A percentile compares a stretch with the other conserved stretches of the same genome.
phyloP scores from a whole-genome alignment of 2,888 invertebrate genomes.

The Atrina japonica region DNA sequence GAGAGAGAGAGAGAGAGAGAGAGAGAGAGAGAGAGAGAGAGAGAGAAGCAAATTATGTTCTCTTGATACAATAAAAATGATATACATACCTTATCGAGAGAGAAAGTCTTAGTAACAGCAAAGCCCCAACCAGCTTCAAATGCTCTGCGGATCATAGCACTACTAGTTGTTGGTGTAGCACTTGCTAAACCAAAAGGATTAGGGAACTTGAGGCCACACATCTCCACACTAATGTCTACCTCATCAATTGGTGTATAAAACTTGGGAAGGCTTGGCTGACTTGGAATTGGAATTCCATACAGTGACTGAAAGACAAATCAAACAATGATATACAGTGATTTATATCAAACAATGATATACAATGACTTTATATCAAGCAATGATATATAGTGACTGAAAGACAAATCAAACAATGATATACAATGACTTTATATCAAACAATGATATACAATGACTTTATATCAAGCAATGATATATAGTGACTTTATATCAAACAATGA shows the following conservation, averaged over 20 bases:
- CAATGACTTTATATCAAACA: not conserved
- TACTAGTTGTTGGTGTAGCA: slow-evolving; percentile 96
- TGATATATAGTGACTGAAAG: slow-evolving; percentile 62
- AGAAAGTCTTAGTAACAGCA: slow-evolving; percentile 98
- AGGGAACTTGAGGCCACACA: slow-evolving; percentile 95
- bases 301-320: slow-evolving; percentile 56
- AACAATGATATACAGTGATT: too few relatives aligned
- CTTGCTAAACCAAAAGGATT: slow-evolving; percentile 99
- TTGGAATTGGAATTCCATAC: slow-evolving; percentile 81
- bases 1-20: too few relatives aligned
- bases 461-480: slow-evolving; percentile 53
- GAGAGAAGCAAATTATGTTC: too few relatives aligned
- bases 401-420: not conserved
- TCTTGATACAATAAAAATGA: not conserved
- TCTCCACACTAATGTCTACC: slow-evolving; percentile 95
- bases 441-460: too few relatives aligned
- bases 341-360: not conserved
- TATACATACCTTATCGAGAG: slow-evolving; percentile 91
- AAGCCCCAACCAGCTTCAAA: slow-evolving; percentile 99
- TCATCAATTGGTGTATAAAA: slow-evolving; percentile 96
- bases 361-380: too few relatives aligned
- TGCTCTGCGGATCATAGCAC: slow-evolving; percentile 96
- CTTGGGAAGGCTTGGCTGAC: slow-evolving; percentile 90
- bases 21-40: too few relatives aligned
- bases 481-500: not conserved